phyloP scores from a whole-genome alignment of 2,888 invertebrate species.

The Eurois occulta region DNA sequence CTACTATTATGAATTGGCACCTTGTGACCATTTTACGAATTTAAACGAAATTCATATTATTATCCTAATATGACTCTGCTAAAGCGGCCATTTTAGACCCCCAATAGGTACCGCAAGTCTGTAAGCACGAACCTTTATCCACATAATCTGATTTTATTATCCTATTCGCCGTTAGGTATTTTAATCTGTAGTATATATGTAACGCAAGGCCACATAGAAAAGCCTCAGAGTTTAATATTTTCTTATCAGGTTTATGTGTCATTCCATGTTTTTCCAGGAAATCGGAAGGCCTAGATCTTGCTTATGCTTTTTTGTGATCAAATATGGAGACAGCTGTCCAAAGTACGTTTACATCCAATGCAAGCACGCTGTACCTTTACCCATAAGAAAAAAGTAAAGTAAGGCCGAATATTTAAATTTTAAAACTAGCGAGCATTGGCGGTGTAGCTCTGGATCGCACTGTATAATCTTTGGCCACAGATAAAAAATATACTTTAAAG shows the following conservation, averaged over 20 bases:
- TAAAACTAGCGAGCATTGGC: slow-evolving; percentile 46
- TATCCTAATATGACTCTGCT: too few relatives aligned
- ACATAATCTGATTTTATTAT: background rate
- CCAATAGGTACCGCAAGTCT: too few relatives aligned
- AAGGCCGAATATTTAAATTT: slow-evolving; percentile 52
- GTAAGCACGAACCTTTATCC: background rate
- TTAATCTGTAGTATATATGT: background rate
- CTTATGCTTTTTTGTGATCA: background rate
- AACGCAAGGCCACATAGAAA: background rate
- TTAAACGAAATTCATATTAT: too few relatives aligned
- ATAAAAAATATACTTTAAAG: slow-evolving; percentile 57
- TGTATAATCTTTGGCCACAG: slow-evolving; percentile 53
- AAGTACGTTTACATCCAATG: background rate
- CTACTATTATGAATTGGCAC: too few relatives aligned
- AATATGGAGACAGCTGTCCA: background rate
- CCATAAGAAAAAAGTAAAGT: background rate
- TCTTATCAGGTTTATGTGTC: background rate
- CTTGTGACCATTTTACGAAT: too few relatives aligned
- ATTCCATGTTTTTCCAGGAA: background rate
- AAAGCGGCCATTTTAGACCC: too few relatives aligned
- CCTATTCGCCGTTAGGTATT: background rate
- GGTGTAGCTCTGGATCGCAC: slow-evolving; percentile 38
- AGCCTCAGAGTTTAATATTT: background rate
- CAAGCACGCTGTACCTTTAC: slow-evolving; percentile 8
- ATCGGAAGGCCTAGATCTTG: background rate